Base-by-base conservation (phyloP, 2,113 vertebrate species). In the Oncorhynchus masou region DNA sequence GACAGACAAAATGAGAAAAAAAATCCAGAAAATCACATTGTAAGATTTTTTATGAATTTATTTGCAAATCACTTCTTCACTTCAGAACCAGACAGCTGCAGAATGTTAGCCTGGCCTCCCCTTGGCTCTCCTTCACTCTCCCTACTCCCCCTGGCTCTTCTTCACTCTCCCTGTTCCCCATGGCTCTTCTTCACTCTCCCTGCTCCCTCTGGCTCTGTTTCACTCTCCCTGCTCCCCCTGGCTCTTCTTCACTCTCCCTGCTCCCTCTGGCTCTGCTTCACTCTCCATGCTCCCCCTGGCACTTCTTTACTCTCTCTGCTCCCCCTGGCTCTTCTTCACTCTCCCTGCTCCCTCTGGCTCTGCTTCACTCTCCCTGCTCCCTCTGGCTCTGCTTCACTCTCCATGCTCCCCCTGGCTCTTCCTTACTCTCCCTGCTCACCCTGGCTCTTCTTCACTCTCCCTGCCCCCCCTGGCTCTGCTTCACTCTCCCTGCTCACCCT, bases 51-150 rank as follows among this genome's bases (percentile, higher is more conserved):
- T n/a, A n/a, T n/a, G n/a, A n/a, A n/a, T n/a, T n/a, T n/a, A n/a
- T n/a, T n/a, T n/a, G n/a, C n/a, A n/a, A n/a, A n/a, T n/a, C 25
- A 2, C 25, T 27, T 27, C 25, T 27, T 27, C 25, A 27, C 25
- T 27, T 27, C 25, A 9, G 74, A 76, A 83, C 73, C 54, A 68
- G 76, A 27, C 25, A 27, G 25, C 25, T 27, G 25, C 25, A 27
- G 2, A 27, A 27, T 27, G 25, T 27, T 27, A 27, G 25, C 25
- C 25, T 27, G 25, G 2, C 25, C 25, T 62, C 1, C 20, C 59
- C 59, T 4, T 20, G 19, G 3, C 20, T 15, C 59, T 62, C 0
- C n/a, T 22, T 7, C 16, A n/a, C 59, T 20, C 59, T 62, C 16
- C n/a, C 5, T 62, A 20, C 5, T 62, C 1, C 15, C n/a, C 67